Conservation (phyloP, 1,140 invertebrate species). For the Sminthurinus signatus region DNA sequence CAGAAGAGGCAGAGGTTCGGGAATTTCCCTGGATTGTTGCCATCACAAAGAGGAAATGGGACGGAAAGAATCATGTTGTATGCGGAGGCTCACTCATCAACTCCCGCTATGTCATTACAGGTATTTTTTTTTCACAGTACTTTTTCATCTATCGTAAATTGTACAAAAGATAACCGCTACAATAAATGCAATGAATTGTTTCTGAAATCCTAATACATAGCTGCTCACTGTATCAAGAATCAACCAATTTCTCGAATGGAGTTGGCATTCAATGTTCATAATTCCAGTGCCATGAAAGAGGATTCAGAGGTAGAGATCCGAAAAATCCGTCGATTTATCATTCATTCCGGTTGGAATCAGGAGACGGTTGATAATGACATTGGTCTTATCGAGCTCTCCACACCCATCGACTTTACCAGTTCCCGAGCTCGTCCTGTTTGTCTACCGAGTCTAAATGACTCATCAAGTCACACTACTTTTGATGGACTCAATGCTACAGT, state of each 20-base stretch:
- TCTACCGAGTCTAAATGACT: neutral
- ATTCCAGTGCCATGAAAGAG: neutral
- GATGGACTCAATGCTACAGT: slow-evolving; percentile 11
- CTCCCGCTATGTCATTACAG: slow-evolving; percentile 8
- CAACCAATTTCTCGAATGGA: neutral
- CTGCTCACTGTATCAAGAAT: slow-evolving; percentile 15
- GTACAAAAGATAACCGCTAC: no score
- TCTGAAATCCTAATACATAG: no score
- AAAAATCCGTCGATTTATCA: slow-evolving; percentile 4
- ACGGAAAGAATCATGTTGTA: neutral
- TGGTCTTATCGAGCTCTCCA: slow-evolving; percentile 5
- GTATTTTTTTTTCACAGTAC: no score
- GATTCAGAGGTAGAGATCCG: neutral
- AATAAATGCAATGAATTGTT: no score
- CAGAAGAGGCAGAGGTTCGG: no score
- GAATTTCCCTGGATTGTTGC: neutral
- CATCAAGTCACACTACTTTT: neutral
- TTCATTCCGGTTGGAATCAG: neutral
- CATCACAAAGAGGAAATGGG: slow-evolving; percentile 4
- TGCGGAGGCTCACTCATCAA: slow-evolving; percentile 5
- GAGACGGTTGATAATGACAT: slow-evolving; percentile 12
- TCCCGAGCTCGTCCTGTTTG: neutral
- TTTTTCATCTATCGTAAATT: no score
- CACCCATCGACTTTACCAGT: neutral
- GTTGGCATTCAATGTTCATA: slow-evolving; percentile 5